A percentile compares a stretch with the other conserved stretches of the same genome.
Evolutionary conservation across 23 tunicate species (phyloP).

Genomic region (Styela plicata): DNA sequence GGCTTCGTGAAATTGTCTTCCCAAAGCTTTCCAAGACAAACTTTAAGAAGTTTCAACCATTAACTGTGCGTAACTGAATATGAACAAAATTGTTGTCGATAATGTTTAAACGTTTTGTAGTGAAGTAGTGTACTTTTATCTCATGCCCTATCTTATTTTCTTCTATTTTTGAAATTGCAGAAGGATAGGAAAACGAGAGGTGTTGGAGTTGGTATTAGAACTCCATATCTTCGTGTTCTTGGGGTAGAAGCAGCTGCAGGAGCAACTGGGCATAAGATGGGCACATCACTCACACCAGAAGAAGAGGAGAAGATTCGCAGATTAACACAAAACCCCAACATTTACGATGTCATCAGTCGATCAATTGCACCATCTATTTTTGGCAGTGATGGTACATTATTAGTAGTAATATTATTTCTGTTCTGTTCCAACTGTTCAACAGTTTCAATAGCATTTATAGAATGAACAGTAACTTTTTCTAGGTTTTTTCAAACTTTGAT

Average conservation of each 20-base stretch:
- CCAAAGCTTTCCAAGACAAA: too few relatives aligned
- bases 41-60: too few relatives aligned
- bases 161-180: neutral
- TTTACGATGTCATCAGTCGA: conserved; percentile 79
- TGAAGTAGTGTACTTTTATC: too few relatives aligned
- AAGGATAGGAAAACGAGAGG: conserved; percentile 7
- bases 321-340: conserved; percentile 79
- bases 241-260: conserved; percentile 95
- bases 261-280: conserved; percentile 83
- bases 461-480: too few relatives aligned
- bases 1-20: too few relatives aligned
- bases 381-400: conserved; percentile 62
- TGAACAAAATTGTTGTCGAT: too few relatives aligned
- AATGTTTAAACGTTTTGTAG: too few relatives aligned
- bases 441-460: neutral
- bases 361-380: conserved; percentile 98
- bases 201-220: conserved; percentile 55
- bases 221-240: conserved; percentile 89
- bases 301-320: conserved; percentile 87
- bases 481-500: too few relatives aligned
- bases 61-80: too few relatives aligned
- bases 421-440: neutral
- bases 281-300: conserved; percentile 56
- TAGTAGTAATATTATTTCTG: neutral
- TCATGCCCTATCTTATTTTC: neutral